Evolutionary conservation across 1,140 invertebrate genomes (phyloP).

Genomic region (Gonioctena quinquepunctata): DNA sequence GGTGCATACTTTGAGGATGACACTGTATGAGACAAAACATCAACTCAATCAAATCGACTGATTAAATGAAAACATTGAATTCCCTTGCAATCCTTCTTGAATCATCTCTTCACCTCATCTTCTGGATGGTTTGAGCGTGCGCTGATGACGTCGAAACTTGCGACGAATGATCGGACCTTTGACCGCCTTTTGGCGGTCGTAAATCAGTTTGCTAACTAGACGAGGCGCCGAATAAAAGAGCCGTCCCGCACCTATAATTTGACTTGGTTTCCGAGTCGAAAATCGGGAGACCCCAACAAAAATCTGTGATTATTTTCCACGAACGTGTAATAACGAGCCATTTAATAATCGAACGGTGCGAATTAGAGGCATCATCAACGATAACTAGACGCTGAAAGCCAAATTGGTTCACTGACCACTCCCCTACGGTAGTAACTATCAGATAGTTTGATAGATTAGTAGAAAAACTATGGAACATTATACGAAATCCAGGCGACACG

Average conservation of each 20-base stretch:
- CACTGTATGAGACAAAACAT: too few relatives aligned
- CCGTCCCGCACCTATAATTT: slow-evolving; percentile 46
- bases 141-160: too few relatives aligned
- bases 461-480: neutral
- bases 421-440: neutral
- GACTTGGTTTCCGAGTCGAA: slow-evolving; percentile 1
- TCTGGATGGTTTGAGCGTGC: too few relatives aligned
- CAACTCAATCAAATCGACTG: too few relatives aligned
- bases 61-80: too few relatives aligned
- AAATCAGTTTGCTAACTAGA: slow-evolving; percentile 50
- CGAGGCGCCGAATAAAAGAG: slow-evolving; percentile 50
- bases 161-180: neutral
- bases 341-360: slow-evolving; percentile 12
- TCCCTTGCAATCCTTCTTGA: too few relatives aligned
- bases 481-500: neutral
- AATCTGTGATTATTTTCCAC: slow-evolving; percentile 16
- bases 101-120: too few relatives aligned
- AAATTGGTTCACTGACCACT: slow-evolving; percentile 9
- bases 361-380: slow-evolving; percentile 15
- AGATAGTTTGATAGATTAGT: neutral
- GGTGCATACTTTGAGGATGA: too few relatives aligned
- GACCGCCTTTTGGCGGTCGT: slow-evolving; percentile 15
- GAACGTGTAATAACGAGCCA: slow-evolving; percentile 5
- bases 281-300: neutral
- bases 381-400: slow-evolving; percentile 17